Evolutionary conservation across 1,140 invertebrate species (phyloP), one percentile per base, ranked within the genome.

Genomic region (Lasioglossum albipes): DNA sequence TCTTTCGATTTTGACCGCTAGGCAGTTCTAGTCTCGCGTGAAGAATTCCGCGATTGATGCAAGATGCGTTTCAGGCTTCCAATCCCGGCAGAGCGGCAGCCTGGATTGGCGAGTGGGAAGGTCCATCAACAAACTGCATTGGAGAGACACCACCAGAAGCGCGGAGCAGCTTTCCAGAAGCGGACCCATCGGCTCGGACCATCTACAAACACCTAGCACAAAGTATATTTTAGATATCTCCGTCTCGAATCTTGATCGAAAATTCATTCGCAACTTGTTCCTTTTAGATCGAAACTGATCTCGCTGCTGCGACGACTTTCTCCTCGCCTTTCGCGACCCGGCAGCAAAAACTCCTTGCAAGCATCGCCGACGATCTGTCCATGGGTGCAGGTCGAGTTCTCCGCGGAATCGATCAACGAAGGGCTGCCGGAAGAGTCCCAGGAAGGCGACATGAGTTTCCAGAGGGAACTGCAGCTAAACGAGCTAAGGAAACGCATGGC

Each of bases 251-350:
- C 45, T 13, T 7, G 61, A 70, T 62, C 36, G 49, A 22, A 3
- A 0, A 42, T 22, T 66, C 31, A 74, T 22, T 3, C 12, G 18
- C 31, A 16, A 27, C 13, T 16, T 22, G 2, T 78, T 76, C 41
- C 52, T 82, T 75, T 42, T 71, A 93, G 92, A 85, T 93, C 92
- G 81, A 93, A 93, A 84, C 85, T 93, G 20, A 89, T 92, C 41
- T 93, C 92, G n/a, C 76, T 93, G 67, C 81, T 93, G 12, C 90
- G 91, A 80, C 85, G 92, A 67, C 85, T 93, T 2, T 93, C 92
- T 0, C 92, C 92, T 9, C 84, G 92, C 31, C 76, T 93, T 7
- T 89, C 92, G n/a, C 88, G 91, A 57, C 90, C 92, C 2, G 83
- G 79, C 49, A 86, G 84, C 73, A 92, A 91, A 61, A 82, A 66